Evolutionary conservation across 2,113 vertebrate species (phyloP), one percentile per base, ranked within the genome.

Genomic region (Periophthalmus modestus): DNA sequence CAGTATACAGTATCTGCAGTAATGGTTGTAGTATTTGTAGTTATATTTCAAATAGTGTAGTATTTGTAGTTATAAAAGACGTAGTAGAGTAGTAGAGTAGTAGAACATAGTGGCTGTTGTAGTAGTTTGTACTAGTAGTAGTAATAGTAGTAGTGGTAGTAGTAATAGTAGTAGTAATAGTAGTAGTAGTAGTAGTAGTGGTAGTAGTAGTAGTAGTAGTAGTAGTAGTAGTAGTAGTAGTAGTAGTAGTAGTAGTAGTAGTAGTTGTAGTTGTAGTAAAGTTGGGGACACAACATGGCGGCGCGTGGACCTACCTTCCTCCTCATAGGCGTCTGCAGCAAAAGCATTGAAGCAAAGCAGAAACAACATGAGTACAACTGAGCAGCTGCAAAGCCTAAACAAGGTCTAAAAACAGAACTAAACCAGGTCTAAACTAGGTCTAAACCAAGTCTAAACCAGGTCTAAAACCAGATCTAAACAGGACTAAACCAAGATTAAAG

Each of bases 241-340:
- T 57, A n/a, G 14, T 16, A 16, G 54, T 21, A 58, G 55, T 58
- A 24, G 10, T 24, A 24, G 11, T 58, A 24, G 23, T 58, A 16
- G 33, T 18, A 33, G 33, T 7, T 34, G 59, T 34, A 18, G 14
- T 16, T 33, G 28, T 28, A 33, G 13, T 28, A 4, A 21, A 61
- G n/a, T 21, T 21, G 21, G 12, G 14, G 7, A 24, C 11, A 24
- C 23, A 28, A 28, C 80, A 61, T 80, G 71, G 68, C 74, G 77
- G 89, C 82, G 71, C 21, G 34, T 86, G 70, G 71, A 94, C 93
- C 74, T 94, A 93, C 92, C 93, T 93, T 94, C 92, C 87, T 94
- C 93, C 89, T 93, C 92, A 90, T 94, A 94, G 91, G 83, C 91
- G 69, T 93, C 93, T 94, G 93, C 93, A 93, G 93, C 91, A 93